Evolutionary conservation across 2,888 invertebrate species (phyloP), one percentile per base, ranked within the genome.

Genomic region (Embidobia sp.): DNA sequence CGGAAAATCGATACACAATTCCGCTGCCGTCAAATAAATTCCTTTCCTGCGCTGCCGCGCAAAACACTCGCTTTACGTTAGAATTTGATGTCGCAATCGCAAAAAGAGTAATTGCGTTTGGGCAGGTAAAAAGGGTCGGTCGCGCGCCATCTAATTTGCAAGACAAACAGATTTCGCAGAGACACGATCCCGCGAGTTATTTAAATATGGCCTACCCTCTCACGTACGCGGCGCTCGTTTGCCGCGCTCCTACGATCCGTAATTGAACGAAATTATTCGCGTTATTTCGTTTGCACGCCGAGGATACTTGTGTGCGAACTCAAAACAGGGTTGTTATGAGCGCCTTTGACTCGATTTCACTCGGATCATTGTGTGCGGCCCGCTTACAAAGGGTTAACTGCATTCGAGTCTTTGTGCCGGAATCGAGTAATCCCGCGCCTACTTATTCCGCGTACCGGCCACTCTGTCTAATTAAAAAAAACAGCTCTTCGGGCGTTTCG

Each of bases 261-360:
- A 74, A 74, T 67, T 57, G 57, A 51, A 61, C 66, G 33, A 67
- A 73, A 73, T 66, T 73, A 66, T 73, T 73, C 64, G 49, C 19
- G 57, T 49, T 57, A 73, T 73, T 73, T 66, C 51, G 55, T 73
- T 73, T 59, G 59, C 59, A 10, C 63, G 48, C 18, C 16, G 26
- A 42, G 44, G 61, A 61, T 35, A 55, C 42, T 33, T 37, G 57
- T 46, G 64, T 49, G 64, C 33, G 33, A 57, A 64, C 46, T 63
- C 64, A 49, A 61, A 73, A 63, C 64, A 73, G 57, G 49, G 53
- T 73, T 46, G 61, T 64, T 57, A 63, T 33, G 53, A 64, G 48
- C 49, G 64, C 64, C 55, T 73, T 73, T 73, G 72, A 64, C 72
- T 73, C 63, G 29, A 63, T 63, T 63, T 72, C 63, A 72, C 42